phyloP scores from a whole-genome alignment of 2,888 invertebrate genomes.

The Hypomecis punctinalis region DNA sequence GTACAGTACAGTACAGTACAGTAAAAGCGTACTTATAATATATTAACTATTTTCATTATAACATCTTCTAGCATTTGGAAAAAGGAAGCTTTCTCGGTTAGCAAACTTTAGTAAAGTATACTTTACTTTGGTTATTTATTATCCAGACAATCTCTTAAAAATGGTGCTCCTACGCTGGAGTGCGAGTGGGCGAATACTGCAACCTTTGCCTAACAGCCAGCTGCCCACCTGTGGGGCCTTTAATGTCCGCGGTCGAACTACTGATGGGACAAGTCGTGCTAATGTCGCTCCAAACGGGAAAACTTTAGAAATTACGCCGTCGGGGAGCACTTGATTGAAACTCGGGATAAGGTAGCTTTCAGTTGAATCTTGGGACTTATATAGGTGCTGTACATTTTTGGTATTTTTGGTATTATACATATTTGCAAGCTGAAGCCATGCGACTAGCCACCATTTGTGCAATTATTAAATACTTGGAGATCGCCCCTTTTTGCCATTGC shows the following conservation, averaged over 20 bases:
- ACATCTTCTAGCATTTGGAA: too few relatives aligned
- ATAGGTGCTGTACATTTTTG: neutral
- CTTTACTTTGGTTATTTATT: too few relatives aligned
- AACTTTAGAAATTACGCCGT: constrained; percentile 11
- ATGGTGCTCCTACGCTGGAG: neutral
- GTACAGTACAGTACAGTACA: too few relatives aligned
- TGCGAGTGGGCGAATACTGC: constrained; percentile 26
- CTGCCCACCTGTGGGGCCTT: constrained; percentile 28
- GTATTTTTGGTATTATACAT: too few relatives aligned
- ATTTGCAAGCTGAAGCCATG: too few relatives aligned
- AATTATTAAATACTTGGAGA: too few relatives aligned
- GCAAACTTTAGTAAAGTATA: too few relatives aligned
- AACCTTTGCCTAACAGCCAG: constrained; percentile 36
- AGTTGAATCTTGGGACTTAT: neutral
- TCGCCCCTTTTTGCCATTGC: too few relatives aligned
- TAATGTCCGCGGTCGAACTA: constrained; percentile 18
- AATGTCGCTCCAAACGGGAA: constrained; percentile 8
- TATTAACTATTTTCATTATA: too few relatives aligned
- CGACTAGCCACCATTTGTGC: too few relatives aligned
- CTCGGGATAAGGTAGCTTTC: neutral
- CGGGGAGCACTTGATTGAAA: neutral
- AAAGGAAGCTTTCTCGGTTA: too few relatives aligned
- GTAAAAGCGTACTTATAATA: too few relatives aligned
- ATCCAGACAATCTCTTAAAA: neutral
- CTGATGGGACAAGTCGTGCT: constrained; percentile 8